Evolutionary conservation across 2,888 invertebrate genomes (phyloP).

Genomic region (Lasioglossum malachurum): DNA sequence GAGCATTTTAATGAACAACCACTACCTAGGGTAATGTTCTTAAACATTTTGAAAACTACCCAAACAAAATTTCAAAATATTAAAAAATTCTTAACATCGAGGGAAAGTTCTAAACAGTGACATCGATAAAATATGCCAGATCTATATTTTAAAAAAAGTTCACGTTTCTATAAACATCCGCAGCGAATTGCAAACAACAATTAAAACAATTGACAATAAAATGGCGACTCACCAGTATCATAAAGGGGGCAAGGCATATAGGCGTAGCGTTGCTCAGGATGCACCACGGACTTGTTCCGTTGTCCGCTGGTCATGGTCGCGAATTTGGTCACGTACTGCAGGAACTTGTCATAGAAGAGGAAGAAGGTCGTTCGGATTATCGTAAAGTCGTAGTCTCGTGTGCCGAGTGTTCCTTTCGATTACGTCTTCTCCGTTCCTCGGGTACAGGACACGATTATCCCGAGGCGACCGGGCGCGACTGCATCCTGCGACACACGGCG

Average conservation of each 20-base stretch:
- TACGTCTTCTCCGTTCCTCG: neutral
- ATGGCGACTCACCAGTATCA: conserved; percentile 75
- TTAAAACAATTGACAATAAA: neutral
- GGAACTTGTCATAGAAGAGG: conserved; percentile 81
- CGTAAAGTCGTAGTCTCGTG: conserved; percentile 58
- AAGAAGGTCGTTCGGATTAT: conserved; percentile 77
- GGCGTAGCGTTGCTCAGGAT: conserved; percentile 77
- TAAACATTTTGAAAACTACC: neutral
- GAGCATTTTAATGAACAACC: neutral
- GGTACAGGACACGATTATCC: conserved; percentile 53
- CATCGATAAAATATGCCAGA: too few species aligned
- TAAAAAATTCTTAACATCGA: too few species aligned
- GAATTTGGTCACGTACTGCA: conserved; percentile 80
- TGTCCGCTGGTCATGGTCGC: conserved; percentile 80
- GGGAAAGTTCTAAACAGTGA: too few species aligned
- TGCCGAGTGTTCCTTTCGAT: neutral
- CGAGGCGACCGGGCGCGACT: conserved; percentile 18
- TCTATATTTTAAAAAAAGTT: neutral
- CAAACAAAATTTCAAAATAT: neutral
- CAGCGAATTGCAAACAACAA: neutral
- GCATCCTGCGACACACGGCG: conserved; percentile 56
- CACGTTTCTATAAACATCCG: neutral
- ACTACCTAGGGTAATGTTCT: neutral
- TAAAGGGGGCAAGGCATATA: conserved; percentile 82
- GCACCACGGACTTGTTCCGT: conserved; percentile 76